A percentile compares a stretch with the other conserved stretches of the same genome.
Conservation (phyloP, 1,140 invertebrate genomes). For the Popillia japonica region DNA sequence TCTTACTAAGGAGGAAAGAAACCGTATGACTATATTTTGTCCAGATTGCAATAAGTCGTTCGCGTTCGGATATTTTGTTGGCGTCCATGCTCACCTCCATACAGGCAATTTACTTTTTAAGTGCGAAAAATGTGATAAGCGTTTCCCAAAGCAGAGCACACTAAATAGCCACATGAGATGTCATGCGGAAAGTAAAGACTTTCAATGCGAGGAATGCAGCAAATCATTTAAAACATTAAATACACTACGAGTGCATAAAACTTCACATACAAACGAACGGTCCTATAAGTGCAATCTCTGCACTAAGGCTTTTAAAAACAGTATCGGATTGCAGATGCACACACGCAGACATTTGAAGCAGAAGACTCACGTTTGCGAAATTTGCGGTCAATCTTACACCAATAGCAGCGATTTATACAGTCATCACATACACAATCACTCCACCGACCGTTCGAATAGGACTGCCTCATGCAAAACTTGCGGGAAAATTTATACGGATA, state of each 20-base stretch:
- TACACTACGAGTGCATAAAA: slow-evolving; percentile 55
- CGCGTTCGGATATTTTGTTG: neutral
- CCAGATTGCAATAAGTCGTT: neutral
- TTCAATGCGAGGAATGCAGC: slow-evolving; percentile 67
- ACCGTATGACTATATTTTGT: neutral
- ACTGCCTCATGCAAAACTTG: no score
- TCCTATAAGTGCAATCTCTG: slow-evolving; percentile 63
- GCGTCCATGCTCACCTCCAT: slow-evolving; percentile 75
- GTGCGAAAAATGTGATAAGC: slow-evolving; percentile 75
- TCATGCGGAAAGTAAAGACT: slow-evolving; percentile 75
- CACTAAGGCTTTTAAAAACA: slow-evolving; percentile 62
- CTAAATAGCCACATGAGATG: slow-evolving; percentile 65
- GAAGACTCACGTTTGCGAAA: slow-evolving; percentile 79
- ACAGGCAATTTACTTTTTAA: slow-evolving; percentile 79
- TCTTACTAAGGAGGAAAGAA: neutral
- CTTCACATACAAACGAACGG: slow-evolving; percentile 62
- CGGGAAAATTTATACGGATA: no score
- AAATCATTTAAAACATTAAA: slow-evolving; percentile 48
- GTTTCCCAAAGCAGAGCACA: slow-evolving; percentile 71
- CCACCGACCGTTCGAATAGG: no score
- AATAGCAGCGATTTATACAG: no score
- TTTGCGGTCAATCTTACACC: slow-evolving; percentile 78
- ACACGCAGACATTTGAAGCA: slow-evolving; percentile 75
- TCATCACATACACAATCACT: no score
- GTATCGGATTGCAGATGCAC: slow-evolving; percentile 59